These are phyloP conservation scores for Norana najaformis DNA, from an alignment of 2,888 invertebrate species.

Conservation along the genomic window DNA sequence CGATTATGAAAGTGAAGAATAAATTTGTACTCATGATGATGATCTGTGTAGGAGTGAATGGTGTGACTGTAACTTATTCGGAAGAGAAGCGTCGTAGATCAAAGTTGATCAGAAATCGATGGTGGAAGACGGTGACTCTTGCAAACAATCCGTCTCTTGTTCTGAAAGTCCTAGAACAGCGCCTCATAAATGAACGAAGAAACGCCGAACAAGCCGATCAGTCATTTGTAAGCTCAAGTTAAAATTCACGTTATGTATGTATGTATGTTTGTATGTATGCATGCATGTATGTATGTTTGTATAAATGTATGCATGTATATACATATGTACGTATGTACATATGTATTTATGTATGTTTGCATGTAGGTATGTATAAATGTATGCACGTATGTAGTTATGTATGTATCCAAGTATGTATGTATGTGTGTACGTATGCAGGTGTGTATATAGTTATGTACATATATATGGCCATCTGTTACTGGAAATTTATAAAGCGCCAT, in stretches of 20 bases:
- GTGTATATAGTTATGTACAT: too few relatives aligned
- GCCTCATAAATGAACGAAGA: not conserved
- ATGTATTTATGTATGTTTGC: not conserved
- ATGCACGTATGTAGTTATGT: not conserved
- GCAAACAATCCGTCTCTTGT: constrained; percentile 16
- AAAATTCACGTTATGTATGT: not conserved
- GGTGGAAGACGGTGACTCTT: not conserved
- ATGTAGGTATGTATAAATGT: not conserved
- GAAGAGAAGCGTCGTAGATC: not conserved
- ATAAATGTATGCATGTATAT: not conserved
- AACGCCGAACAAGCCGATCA: not conserved
- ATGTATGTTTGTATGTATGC: not conserved
- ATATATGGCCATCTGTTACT: too few relatives aligned
- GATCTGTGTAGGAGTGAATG: not conserved
- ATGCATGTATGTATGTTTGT: not conserved
- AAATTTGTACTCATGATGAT: not conserved
- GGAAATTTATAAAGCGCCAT: too few relatives aligned
- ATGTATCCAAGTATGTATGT: too few relatives aligned
- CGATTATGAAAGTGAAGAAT: too few relatives aligned
- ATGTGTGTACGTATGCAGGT: too few relatives aligned
- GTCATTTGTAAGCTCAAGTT: not conserved
- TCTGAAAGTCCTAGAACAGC: not conserved
- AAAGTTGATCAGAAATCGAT: constrained; percentile 1
- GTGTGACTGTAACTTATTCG: not conserved
- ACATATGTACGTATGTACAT: not conserved